Percentiles rank a stretch among this genome's conserved stretches.
These are phyloP conservation scores for Rhabdomys dilectus DNA, from an alignment of 2,113 vertebrate genomes.

Conservation along the genomic window DNA sequence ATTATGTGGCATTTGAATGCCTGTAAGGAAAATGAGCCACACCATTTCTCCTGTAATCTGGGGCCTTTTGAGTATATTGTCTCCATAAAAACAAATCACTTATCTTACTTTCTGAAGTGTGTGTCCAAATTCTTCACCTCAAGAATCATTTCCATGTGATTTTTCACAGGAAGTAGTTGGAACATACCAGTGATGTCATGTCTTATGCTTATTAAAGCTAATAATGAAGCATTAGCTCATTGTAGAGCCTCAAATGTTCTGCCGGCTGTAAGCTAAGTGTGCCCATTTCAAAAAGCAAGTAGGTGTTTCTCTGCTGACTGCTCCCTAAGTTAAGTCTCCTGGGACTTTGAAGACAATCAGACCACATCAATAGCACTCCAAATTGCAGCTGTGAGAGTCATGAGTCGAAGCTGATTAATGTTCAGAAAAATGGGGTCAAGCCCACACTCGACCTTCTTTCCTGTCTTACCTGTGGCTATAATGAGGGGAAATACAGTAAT, in stretches of 20 bases:
- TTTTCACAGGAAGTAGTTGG: conserved; percentile 2
- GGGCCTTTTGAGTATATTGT: conserved; percentile 22
- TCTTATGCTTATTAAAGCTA: conserved; percentile 64
- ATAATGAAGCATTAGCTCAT: conserved; percentile 49
- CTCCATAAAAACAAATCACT: background rate
- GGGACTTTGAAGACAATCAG: background rate
- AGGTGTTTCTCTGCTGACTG: background rate
- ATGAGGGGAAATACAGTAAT: background rate
- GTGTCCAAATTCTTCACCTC: conserved; percentile 17
- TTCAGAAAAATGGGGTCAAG: conserved; percentile 24
- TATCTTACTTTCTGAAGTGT: conserved; percentile 30
- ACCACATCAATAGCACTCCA: background rate
- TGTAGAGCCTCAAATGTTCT: conserved; percentile 8
- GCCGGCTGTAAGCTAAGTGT: background rate
- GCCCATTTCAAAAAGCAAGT: conserved; percentile 42
- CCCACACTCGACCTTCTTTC: background rate
- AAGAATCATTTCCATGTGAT: conserved; percentile 22
- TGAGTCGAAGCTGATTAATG: background rate
- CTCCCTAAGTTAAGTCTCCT: background rate
- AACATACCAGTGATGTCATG: conserved; percentile 17
- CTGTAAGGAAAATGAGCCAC: background rate
- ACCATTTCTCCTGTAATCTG: background rate
- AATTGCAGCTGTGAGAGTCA: background rate
- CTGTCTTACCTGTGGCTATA: background rate
- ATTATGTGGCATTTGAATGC: background rate